These are phyloP conservation scores for Ara ararauna DNA, from an alignment of 2,797 vertebrate species.

Conservation along the genomic window DNA sequence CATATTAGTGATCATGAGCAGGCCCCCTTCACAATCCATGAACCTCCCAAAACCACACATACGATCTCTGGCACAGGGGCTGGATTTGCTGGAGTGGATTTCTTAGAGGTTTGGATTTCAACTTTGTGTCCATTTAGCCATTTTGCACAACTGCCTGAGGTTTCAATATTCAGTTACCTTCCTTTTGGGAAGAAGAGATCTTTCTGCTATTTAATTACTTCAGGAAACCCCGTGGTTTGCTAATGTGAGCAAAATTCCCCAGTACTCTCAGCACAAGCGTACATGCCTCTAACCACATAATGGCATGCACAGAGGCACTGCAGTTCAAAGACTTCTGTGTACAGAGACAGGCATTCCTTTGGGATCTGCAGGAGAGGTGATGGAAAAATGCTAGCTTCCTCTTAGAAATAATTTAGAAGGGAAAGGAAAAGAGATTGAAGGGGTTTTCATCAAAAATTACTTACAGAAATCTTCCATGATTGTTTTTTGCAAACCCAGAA, in stretches of 20 bases:
- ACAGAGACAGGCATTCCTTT: not conserved
- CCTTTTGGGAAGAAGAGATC: not conserved
- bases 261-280: not conserved
- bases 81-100: not conserved
- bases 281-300: not conserved
- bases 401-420: not conserved
- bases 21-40: fast-evolving
- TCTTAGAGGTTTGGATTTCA: not conserved
- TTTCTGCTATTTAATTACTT: conserved; percentile 49
- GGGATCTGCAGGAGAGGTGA: not conserved
- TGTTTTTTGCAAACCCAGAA: not conserved
- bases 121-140: not conserved
- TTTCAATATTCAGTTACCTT: conserved; percentile 31
- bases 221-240: not conserved
- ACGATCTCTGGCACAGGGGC: not conserved
- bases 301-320: not conserved
- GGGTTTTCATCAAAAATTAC: not conserved
- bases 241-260: conserved; percentile 12
- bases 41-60: not conserved
- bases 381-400: not conserved
- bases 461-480: not conserved
- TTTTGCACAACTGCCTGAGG: not conserved
- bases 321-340: not conserved
- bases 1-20: not conserved
- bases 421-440: not conserved